Base-by-base conservation (phyloP, 2,888 invertebrate genomes). In the Drosophila ochracea region DNA sequence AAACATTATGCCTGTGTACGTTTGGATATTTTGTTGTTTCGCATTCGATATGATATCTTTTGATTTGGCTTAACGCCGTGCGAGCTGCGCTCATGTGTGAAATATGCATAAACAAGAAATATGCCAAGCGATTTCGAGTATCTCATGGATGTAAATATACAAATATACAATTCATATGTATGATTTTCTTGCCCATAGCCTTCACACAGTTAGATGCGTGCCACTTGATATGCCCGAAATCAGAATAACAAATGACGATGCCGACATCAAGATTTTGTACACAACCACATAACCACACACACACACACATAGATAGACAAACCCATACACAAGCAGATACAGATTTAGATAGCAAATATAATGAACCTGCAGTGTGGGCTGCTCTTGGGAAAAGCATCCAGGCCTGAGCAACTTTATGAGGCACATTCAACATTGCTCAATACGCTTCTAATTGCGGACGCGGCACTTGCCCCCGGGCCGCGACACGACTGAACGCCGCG, bases 201-300 rank as follows among this genome's bases (percentile, higher is more conserved):
- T 84, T 84, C 91, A 90, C 84, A 84, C 74, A 90, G 89, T 86
- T 77, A 90, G 84, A 84, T 84, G 89, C 87, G 72, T 86, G 91
- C 91, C 84, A 90, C 84, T 89, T 80, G 84, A 84, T 84, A 90
- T 76, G 87, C 76, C 80, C 76, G 68, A 90, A 84, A 84, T 76
- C 81, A 87, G 91, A 84, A 91, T 85, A 89, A 87, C 72, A 91
- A 91, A 85, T 91, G 90, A 69, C 71, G 76, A 68, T 60, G 75
- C 89, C 71, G 84, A 63, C 59, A 68, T 64, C 76, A 47, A 80
- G 68, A 65, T 64, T 25, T 47, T 47, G 21, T 16, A 47, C 7
- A 47, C 47, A 47, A 47, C 2, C 21, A 68, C 59, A 52, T 58
- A 74, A 64, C 58, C 16, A 50, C 5, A 47, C 60, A 74, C 41